A percentile compares a stretch with the other conserved stretches of the same genome.
Conservation (phyloP, 1,140 invertebrate genomes). For the Mercenaria mercenaria region DNA sequence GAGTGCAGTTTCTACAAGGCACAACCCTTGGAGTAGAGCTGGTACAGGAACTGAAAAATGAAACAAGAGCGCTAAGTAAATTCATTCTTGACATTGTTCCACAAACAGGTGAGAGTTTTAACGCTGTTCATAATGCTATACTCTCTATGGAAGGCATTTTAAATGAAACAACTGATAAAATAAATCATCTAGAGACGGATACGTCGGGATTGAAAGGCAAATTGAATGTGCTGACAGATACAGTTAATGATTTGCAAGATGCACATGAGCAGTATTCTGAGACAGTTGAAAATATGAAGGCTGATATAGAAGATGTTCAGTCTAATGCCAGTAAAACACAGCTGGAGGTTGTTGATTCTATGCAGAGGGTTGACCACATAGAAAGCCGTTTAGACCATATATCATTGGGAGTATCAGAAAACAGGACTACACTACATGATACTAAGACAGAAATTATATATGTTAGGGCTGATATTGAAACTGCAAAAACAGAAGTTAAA, state of each 20-base stretch:
- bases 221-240: too few species aligned
- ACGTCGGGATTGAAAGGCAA: background rate
- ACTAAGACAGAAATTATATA: background rate
- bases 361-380: background rate
- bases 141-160: background rate
- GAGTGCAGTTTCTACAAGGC: too few species aligned
- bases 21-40: too few species aligned
- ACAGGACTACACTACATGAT: background rate
- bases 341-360: background rate
- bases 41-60: too few species aligned
- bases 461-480: background rate
- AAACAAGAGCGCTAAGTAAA: too few species aligned
- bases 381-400: background rate
- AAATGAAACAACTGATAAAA: background rate
- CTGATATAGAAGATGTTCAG: too few species aligned
- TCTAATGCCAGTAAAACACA: background rate
- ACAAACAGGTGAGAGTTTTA: too few species aligned
- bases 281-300: too few species aligned
- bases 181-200: background rate
- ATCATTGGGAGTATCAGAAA: background rate
- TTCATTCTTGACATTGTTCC: too few species aligned
- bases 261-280: too few species aligned
- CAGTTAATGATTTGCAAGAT: too few species aligned
- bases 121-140: too few species aligned
- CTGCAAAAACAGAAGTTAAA: background rate